Evolutionary conservation across 2,797 vertebrate species (phyloP).

Genomic region (Caiman crocodilus): DNA sequence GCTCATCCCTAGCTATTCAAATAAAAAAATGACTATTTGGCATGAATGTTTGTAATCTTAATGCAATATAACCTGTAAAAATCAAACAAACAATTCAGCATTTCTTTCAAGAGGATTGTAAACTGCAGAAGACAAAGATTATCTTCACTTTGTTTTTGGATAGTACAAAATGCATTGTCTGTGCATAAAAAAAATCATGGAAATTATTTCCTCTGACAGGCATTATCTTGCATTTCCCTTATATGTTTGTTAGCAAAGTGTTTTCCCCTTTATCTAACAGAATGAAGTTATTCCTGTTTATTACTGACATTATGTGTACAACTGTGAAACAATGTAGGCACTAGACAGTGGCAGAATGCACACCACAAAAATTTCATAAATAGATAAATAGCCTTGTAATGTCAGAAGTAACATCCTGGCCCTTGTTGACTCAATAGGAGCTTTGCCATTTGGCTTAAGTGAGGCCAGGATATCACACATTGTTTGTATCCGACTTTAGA

Average conservation of each 20-base stretch:
- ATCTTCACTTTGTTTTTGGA: constrained; percentile 37
- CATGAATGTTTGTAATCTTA: not conserved
- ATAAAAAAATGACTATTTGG: constrained; percentile 31
- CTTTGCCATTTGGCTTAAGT: not conserved
- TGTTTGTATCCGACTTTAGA: not conserved
- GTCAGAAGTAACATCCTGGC: not conserved
- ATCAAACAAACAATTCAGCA: not conserved
- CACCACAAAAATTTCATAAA: not conserved
- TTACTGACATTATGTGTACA: not conserved
- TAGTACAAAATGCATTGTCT: constrained; percentile 49
- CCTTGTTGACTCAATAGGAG: fast-evolving
- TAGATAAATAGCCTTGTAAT: not conserved
- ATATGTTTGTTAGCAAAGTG: not conserved
- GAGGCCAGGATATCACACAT: not conserved
- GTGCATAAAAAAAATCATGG: constrained; percentile 35
- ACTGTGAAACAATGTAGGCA: constrained; percentile 14
- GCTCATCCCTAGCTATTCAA: constrained; percentile 29
- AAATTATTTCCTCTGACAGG: constrained; percentile 53
- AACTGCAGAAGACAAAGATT: constrained; percentile 51
- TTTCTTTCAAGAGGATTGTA: constrained; percentile 6
- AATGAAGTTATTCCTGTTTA: constrained; percentile 9
- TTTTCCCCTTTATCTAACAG: constrained; percentile 33
- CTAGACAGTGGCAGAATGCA: not conserved
- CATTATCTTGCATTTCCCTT: constrained; percentile 60
- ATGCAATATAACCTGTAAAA: not conserved